phyloP scores from a whole-genome alignment of 2,888 invertebrate genomes.

The Rotaria socialis region DNA sequence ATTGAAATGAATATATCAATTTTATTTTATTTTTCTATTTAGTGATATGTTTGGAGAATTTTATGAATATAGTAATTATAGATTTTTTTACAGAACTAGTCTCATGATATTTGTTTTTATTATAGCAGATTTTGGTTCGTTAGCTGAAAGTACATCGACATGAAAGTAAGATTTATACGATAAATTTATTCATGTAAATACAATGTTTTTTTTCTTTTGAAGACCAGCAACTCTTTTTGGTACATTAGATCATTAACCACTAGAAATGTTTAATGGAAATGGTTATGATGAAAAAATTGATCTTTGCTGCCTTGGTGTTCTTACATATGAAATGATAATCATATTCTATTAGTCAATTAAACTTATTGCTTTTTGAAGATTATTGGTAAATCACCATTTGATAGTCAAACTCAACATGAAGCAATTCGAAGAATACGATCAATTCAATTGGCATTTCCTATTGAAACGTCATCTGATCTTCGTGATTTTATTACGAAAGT shows the following conservation, averaged over 20 bases:
- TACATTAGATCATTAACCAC: slow-evolving; percentile 88
- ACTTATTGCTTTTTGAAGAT: not conserved
- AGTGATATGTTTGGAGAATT: not conserved
- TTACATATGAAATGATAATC: slow-evolving; percentile 81
- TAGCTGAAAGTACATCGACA: slow-evolving; percentile 33
- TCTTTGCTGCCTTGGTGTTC: slow-evolving; percentile 88
- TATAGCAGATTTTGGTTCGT: slow-evolving; percentile 45
- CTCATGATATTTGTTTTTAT: not conserved
- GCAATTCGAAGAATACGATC: slow-evolving; percentile 55
- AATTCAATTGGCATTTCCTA: slow-evolving; percentile 41
- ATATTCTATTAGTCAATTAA: no score
- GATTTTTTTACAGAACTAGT: not conserved
- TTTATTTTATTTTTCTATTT: not conserved
- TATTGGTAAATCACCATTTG: slow-evolving; percentile 85
- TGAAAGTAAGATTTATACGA: not conserved
- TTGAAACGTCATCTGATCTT: slow-evolving; percentile 36
- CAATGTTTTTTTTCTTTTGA: not conserved
- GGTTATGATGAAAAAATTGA: slow-evolving; percentile 77
- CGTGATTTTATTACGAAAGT: slow-evolving; percentile 43
- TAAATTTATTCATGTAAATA: not conserved
- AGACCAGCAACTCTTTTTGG: slow-evolving; percentile 86
- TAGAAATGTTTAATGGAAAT: slow-evolving; percentile 86
- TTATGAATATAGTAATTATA: not conserved
- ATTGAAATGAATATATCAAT: not conserved
- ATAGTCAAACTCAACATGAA: slow-evolving; percentile 64